phyloP scores from a whole-genome alignment of 2,113 vertebrate genomes.

The Papio anubis region DNA sequence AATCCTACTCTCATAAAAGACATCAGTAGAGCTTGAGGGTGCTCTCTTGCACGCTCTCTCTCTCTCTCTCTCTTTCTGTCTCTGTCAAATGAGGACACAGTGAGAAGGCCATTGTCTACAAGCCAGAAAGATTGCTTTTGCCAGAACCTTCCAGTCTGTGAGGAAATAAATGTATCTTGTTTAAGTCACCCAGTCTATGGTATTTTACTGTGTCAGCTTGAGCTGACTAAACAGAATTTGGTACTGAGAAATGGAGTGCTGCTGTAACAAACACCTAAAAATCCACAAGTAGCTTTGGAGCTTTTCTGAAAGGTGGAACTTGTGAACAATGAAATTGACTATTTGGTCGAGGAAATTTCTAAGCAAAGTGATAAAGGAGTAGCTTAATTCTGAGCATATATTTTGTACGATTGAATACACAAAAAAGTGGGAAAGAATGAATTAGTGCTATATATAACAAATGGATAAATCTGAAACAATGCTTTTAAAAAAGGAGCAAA shows the following conservation, averaged over 20 bases:
- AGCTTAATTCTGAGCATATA: not conserved
- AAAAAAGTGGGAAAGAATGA: not conserved
- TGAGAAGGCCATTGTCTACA: not conserved
- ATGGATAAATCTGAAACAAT: not conserved
- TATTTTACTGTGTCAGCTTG: not conserved
- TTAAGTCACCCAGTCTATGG: not conserved
- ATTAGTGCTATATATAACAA: not conserved
- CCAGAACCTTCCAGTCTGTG: not conserved
- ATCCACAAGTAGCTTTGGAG: not conserved
- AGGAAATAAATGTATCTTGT: not conserved
- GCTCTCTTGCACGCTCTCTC: not conserved
- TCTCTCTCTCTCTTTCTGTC: not conserved
- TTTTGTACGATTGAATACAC: not conserved
- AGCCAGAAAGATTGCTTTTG: not conserved
- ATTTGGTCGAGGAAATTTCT: not conserved
- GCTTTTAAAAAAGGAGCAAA: not conserved
- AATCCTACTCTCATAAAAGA: too few relatives aligned
- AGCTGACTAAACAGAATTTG: not conserved
- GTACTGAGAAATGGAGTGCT: not conserved
- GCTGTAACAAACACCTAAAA: not conserved
- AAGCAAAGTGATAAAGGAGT: not conserved
- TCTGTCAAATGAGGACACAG: not conserved
- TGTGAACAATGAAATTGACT: not conserved
- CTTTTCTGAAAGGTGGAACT: not conserved
- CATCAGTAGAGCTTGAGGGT: not conserved